Evolutionary conservation across 2,797 vertebrate genomes (phyloP).

Genomic region (Rhinophrynus dorsalis): DNA sequence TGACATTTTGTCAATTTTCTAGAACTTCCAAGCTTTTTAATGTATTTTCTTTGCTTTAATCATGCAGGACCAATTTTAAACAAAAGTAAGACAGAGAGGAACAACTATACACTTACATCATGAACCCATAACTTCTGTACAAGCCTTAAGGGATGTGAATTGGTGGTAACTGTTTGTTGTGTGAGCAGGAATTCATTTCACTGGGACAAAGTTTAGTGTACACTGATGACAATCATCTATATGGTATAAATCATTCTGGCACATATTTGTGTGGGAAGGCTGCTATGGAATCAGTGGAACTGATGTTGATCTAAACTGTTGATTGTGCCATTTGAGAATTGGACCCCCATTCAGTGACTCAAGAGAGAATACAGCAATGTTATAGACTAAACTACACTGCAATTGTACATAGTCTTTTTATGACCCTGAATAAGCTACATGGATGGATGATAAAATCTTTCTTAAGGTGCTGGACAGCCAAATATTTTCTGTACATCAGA

Average conservation of each 20-base stretch:
- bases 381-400: not conserved
- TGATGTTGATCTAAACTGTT: constrained; percentile 4
- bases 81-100: constrained; percentile 32
- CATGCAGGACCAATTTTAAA: constrained; percentile 45
- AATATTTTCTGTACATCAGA: not conserved
- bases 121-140: constrained; percentile 15
- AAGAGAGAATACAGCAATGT: constrained; percentile 18
- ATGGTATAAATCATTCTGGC: not conserved
- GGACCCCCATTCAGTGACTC: constrained; percentile 15
- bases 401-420: not conserved
- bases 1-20: too few species aligned
- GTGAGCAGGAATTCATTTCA: not conserved
- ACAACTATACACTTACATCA: not conserved
- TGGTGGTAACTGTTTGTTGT: constrained; percentile 7
- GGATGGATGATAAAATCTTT: constrained; percentile 16
- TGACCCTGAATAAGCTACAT: constrained; percentile 5
- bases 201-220: constrained; percentile 1
- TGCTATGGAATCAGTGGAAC: not conserved
- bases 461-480: not conserved
- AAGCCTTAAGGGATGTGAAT: constrained; percentile 9
- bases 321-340: not conserved
- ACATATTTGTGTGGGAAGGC: constrained; percentile 1
- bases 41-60: constrained; percentile 40
- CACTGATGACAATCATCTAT: constrained; percentile 9
- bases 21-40: constrained; percentile 23